These are phyloP conservation scores for Apis florea DNA, from an alignment of 1,140 invertebrate species.

Conservation along the genomic window DNA sequence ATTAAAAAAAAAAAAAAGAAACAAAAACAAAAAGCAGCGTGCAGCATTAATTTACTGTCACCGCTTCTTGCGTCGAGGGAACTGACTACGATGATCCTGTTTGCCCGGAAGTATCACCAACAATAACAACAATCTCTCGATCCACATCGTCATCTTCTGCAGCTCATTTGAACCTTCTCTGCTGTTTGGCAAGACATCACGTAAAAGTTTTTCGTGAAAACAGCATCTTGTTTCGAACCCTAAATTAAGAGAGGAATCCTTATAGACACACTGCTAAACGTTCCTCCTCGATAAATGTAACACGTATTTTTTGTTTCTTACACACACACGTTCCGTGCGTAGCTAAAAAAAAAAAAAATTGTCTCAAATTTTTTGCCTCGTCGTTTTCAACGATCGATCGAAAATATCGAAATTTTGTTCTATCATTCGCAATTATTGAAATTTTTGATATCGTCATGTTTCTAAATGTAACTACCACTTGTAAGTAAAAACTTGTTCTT, in stretches of 20 bases:
- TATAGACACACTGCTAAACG: neutral
- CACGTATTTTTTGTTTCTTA: too few relatives aligned
- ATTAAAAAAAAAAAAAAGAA: too few relatives aligned
- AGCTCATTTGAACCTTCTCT: constrained; percentile 62
- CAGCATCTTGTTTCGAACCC: constrained; percentile 23
- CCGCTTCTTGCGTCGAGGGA: constrained; percentile 73
- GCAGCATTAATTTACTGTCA: constrained; percentile 63
- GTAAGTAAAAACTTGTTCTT: too few relatives aligned
- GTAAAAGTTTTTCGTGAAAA: constrained; percentile 24
- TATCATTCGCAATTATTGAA: too few relatives aligned
- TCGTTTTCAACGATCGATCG: too few relatives aligned
- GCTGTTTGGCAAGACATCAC: constrained; percentile 65
- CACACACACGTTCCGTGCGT: too few relatives aligned
- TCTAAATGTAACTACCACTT: too few relatives aligned
- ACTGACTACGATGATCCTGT: constrained; percentile 64
- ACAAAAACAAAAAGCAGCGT: neutral
- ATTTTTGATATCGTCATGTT: too few relatives aligned
- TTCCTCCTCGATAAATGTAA: neutral
- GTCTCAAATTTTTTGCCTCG: too few relatives aligned
- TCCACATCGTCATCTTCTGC: constrained; percentile 74
- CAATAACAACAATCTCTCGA: constrained; percentile 73
- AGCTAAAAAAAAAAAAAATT: too few relatives aligned
- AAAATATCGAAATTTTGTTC: too few relatives aligned
- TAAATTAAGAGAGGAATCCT: constrained; percentile 40
- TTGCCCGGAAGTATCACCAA: constrained; percentile 73